Conservation (phyloP, 1,140 invertebrate genomes). For the Aethina tumida region DNA sequence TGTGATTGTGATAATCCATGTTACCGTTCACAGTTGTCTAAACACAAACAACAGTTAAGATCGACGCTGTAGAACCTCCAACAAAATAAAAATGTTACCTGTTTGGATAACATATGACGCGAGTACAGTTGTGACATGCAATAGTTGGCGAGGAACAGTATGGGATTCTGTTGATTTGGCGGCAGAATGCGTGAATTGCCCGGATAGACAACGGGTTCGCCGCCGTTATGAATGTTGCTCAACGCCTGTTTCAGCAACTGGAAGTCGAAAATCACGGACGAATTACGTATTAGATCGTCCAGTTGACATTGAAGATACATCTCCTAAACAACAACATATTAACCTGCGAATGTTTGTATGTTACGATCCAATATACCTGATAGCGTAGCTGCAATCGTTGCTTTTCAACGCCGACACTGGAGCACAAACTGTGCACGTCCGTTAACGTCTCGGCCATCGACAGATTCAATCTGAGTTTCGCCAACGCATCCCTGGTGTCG, state of each 20-base stretch:
- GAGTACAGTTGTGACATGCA: conserved; percentile 64
- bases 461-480: conserved; percentile 48
- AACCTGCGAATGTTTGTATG: too few relatives aligned
- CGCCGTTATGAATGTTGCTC: conserved; percentile 46
- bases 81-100: too few relatives aligned
- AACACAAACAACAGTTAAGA: conserved; percentile 47
- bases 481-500: conserved; percentile 51
- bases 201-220: conserved; percentile 33
- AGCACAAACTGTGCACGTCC: conserved; percentile 46
- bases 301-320: conserved; percentile 61
- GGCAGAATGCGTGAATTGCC: conserved; percentile 38
- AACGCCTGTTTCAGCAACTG: conserved; percentile 53
- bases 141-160: conserved; percentile 62
- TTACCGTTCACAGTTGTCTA: conserved; percentile 34
- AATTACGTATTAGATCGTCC: conserved; percentile 57
- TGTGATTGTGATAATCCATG: conserved; percentile 19
- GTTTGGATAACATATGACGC: conserved; percentile 51
- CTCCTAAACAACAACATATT: too few relatives aligned
- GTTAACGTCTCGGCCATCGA: conserved; percentile 45
- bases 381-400: conserved; percentile 54
- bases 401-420: conserved; percentile 48
- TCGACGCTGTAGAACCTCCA: too few relatives aligned
- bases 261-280: conserved; percentile 54
- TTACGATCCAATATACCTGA: too few relatives aligned
- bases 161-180: conserved; percentile 43